Evolutionary conservation across 2,113 vertebrate genomes (phyloP).

Genomic region (Hemicordylus capensis): DNA sequence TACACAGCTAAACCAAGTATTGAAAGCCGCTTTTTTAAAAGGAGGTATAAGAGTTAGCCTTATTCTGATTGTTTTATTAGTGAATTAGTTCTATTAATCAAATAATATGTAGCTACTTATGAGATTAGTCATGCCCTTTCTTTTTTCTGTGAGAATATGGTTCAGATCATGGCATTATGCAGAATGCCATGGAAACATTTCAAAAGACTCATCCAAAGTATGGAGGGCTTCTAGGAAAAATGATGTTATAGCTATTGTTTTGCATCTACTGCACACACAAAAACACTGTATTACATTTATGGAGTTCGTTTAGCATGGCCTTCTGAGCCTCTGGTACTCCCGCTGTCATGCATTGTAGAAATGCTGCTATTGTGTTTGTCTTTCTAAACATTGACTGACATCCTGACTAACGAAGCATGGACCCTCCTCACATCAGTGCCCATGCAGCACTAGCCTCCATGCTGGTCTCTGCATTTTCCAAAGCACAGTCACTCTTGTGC

Average conservation of each 20-base stretch:
- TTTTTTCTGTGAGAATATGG: neutral
- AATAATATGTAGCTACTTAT: conserved; percentile 47
- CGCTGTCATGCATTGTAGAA: neutral
- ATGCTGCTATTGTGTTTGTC: neutral
- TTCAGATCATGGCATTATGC: conserved; percentile 4
- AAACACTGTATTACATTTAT: conserved; percentile 53
- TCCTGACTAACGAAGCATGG: no score
- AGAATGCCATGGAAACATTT: conserved; percentile 34
- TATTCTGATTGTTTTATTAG: conserved; percentile 59
- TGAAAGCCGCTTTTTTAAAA: neutral
- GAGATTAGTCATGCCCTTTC: conserved; percentile 55
- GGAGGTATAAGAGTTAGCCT: conserved; percentile 58
- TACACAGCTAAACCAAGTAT: neutral
- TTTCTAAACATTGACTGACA: neutral
- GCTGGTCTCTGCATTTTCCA: no score
- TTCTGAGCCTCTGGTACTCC: neutral
- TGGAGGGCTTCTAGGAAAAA: conserved; percentile 43
- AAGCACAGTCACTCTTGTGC: no score
- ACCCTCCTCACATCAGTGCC: no score
- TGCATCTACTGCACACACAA: conserved; percentile 49
- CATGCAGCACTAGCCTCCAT: no score
- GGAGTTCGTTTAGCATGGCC: conserved; percentile 54
- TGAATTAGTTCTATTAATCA: conserved; percentile 55
- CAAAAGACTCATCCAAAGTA: conserved; percentile 35
- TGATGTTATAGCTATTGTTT: conserved; percentile 52